Base-by-base conservation (phyloP, 2,797 vertebrate genomes). In the Periparus ater region DNA sequence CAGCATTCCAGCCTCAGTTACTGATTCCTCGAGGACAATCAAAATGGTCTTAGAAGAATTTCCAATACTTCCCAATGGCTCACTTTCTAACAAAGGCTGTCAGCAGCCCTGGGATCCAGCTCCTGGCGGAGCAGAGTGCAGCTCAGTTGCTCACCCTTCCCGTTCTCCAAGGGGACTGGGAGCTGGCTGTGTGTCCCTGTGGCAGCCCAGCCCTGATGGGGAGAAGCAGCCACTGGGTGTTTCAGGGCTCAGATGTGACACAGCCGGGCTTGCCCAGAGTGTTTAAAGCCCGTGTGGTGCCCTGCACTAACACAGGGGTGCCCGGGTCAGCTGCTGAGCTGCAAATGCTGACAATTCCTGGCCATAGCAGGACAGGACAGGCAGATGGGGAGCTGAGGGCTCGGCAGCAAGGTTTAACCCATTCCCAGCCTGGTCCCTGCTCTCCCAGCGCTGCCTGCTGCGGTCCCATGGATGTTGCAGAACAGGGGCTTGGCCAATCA, bases 1-100 rank as follows among this genome's bases (percentile, higher is more conserved):
- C 1, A 9, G 65, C 84, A 65, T 45, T 74, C 76, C 75, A 22
- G 47, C 30, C 47, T 62, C 22, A 20, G 88, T 66, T 79, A 34
- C 87, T 1, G 68, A 55, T 93, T 96, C 96, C 95, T 96, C 34
- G 65, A 91, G 96, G 95, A 92, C 83, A 63, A 92, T 85, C 93
- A 32, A 11, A 82, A 45, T 0, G 21, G 68, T 66, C 88, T 91
- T 61, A 58, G 77, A 82, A 94, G 91, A 86, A 73, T 90, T 84
- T 85, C 89, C 90, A 21, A 13, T 8, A 27, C 77, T 58, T 57
- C 27, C 18, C n/a, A 2, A 6, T 30, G 88, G 72, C 71, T 83
- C n/a, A 7, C 78, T 60, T 58, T 60, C 48, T 81, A 81, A 62
- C 44, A 40, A 50, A 65, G 92, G 0, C 9, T 1, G 17, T 30